A percentile compares a stretch with the other conserved stretches of the same genome.
Evolutionary conservation across 2,113 vertebrate species (phyloP).

Genomic region (Ellobius talpinus): DNA sequence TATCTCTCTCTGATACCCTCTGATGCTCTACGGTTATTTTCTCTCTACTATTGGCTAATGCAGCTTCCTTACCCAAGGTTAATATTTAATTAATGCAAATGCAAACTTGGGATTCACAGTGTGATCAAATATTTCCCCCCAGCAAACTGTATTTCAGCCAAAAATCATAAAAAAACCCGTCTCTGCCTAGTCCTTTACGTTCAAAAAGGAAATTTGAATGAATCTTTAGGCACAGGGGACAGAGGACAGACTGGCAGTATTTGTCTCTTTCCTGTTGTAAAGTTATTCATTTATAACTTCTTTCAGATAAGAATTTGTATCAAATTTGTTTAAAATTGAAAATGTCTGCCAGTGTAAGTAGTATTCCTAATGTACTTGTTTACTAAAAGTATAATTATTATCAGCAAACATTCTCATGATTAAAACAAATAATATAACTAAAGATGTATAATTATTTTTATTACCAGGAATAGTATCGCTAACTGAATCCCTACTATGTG

Average conservation of each 20-base stretch:
- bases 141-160: constrained; percentile 49
- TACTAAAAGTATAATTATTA: constrained; percentile 9
- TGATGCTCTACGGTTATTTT: background rate
- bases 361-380: background rate
- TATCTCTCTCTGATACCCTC: background rate
- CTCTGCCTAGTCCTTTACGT: constrained; percentile 49
- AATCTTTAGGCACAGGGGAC: constrained; percentile 40
- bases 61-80: background rate
- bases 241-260: background rate
- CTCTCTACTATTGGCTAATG: background rate
- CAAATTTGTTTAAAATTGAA: constrained; percentile 36
- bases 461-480: background rate
- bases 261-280: constrained; percentile 12
- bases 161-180: background rate
- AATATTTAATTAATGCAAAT: background rate
- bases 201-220: constrained; percentile 65
- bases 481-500: background rate
- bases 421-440: background rate
- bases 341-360: background rate
- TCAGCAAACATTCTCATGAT: background rate
- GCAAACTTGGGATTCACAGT: background rate
- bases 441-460: background rate
- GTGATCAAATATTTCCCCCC: background rate
- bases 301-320: constrained; percentile 53
- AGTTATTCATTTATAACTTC: constrained; percentile 50